These are phyloP conservation scores for Calcarius ornatus DNA, from an alignment of 2,113 vertebrate genomes.

Conservation along the genomic window DNA sequence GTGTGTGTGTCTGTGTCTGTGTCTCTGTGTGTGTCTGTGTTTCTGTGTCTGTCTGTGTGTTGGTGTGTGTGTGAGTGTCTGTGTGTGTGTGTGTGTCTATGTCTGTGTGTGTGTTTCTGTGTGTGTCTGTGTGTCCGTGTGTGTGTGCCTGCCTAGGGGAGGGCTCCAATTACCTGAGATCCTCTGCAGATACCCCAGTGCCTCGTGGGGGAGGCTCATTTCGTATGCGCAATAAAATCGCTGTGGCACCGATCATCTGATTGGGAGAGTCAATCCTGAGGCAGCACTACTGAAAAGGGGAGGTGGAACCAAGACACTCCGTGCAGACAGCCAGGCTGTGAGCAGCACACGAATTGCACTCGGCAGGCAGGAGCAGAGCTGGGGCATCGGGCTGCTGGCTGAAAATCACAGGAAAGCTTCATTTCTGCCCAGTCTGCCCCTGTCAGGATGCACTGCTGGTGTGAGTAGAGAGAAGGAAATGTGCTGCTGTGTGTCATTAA, in stretches of 20 bases:
- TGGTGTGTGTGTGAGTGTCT: not conserved
- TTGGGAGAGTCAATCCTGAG: conserved; percentile 46
- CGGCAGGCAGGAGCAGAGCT: conserved; percentile 19
- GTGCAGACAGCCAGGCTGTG: conserved; percentile 37
- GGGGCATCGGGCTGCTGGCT: not conserved
- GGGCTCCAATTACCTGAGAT: conserved; percentile 16
- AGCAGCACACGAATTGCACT: conserved; percentile 20
- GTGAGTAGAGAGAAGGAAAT: not conserved
- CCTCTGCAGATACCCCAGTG: not conserved
- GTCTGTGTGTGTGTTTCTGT: not conserved
- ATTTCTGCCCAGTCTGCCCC: not conserved
- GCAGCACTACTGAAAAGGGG: conserved; percentile 55
- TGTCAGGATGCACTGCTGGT: not conserved
- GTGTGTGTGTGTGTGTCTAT: too few relatives aligned
- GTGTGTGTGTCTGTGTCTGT: too few relatives aligned
- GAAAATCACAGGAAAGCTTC: not conserved
- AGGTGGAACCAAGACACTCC: conserved; percentile 34
- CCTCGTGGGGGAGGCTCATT: conserved; percentile 58
- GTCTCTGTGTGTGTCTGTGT: not conserved
- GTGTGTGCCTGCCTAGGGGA: not conserved
- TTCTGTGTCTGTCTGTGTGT: too few relatives aligned
- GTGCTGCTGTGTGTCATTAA: not conserved
- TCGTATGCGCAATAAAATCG: conserved; percentile 29
- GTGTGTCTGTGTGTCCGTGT: not conserved
- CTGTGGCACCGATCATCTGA: conserved; percentile 47